A percentile compares a stretch with the other conserved stretches of the same genome.
Evolutionary conservation across 2,888 invertebrate genomes (phyloP).

Genomic region (Yponomeuta sedellus): DNA sequence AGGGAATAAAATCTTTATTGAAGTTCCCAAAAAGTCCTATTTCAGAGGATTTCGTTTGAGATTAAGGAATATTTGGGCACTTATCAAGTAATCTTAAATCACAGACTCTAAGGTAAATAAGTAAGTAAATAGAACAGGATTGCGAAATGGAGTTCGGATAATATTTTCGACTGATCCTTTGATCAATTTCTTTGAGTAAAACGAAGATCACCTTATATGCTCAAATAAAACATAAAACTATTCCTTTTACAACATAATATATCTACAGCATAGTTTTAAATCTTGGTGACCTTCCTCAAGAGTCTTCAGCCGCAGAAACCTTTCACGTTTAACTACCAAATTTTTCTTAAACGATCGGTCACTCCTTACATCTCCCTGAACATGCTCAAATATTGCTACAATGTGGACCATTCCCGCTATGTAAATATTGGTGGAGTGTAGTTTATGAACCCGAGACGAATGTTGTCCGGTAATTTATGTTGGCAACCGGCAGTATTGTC

Average conservation of each 20-base stretch:
- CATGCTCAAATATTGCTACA: conserved; percentile 15
- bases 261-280: not conserved
- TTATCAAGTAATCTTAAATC: too few species aligned
- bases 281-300: not conserved
- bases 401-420: conserved; percentile 29
- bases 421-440: conserved; percentile 53
- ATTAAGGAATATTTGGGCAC: not conserved
- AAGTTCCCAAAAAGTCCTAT: not conserved
- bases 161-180: too few species aligned
- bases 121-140: too few species aligned
- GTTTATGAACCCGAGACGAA: conserved; percentile 51
- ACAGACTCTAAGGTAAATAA: too few species aligned
- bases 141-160: too few species aligned
- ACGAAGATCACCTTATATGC: too few species aligned
- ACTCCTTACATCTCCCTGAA: not conserved
- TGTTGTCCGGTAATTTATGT: conserved; percentile 62
- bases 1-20: not conserved
- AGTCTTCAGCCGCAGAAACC: not conserved
- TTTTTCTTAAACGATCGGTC: not conserved
- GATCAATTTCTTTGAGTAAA: too few species aligned
- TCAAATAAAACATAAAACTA: not conserved
- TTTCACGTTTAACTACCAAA: too few species aligned
- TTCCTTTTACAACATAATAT: not conserved
- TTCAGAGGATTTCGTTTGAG: not conserved
- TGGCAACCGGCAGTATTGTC: conserved; percentile 54